Percentiles rank a stretch among this genome's conserved stretches.
These are phyloP conservation scores for Alexandromys fortis DNA, from an alignment of 2,113 vertebrate genomes.

Conservation along the genomic window DNA sequence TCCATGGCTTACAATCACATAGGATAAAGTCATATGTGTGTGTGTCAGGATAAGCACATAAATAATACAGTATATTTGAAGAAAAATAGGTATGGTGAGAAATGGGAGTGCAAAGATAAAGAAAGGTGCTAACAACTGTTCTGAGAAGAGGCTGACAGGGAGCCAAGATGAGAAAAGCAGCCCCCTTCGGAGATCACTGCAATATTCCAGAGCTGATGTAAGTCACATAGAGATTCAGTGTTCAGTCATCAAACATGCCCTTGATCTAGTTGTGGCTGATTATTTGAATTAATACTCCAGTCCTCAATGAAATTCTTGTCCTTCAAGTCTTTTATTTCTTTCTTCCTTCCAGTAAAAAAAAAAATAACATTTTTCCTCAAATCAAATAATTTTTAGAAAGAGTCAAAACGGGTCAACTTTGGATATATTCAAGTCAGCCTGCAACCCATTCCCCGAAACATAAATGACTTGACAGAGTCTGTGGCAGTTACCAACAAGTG, in stretches of 20 bases:
- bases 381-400: not conserved
- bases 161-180: not conserved
- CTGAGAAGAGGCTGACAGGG: not conserved
- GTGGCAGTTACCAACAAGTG: not conserved
- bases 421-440: not conserved
- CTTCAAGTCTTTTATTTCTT: not conserved
- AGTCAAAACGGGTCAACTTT: slow-evolving; percentile 3
- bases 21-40: not conserved
- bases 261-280: not conserved
- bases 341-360: not conserved
- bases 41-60: not conserved
- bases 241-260: not conserved
- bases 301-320: not conserved
- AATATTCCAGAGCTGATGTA: not conserved
- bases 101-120: not conserved
- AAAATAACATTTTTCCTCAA: not conserved
- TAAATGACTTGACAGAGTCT: not conserved
- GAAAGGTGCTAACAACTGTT: too few relatives aligned
- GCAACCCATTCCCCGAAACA: not conserved
- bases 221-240: not conserved
- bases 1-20: not conserved
- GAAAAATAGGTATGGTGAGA: not conserved
- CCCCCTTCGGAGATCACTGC: not conserved
- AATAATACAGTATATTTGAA: not conserved
- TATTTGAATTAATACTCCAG: not conserved